Percentiles rank a stretch among this genome's conserved stretches.
These are phyloP conservation scores for Aptenodytes patagonicus DNA, from an alignment of 2,113 vertebrate species.

Conservation along the genomic window DNA sequence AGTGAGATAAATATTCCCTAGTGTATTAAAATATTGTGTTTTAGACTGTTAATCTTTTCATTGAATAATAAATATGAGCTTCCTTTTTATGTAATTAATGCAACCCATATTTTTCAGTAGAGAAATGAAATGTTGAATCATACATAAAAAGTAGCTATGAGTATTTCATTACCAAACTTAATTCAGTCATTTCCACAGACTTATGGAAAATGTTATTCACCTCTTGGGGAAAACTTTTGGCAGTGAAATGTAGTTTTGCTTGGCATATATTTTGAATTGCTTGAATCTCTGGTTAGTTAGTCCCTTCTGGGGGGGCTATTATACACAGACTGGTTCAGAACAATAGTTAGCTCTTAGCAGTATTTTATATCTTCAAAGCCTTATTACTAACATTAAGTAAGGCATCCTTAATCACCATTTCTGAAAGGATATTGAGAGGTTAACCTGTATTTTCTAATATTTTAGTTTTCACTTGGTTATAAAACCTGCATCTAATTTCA, in stretches of 20 bases:
- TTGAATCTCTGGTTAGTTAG: conserved; percentile 57
- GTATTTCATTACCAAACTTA: conserved; percentile 75
- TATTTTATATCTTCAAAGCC: background rate
- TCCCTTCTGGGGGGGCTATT: conserved; percentile 11
- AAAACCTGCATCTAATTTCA: background rate
- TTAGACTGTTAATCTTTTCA: conserved; percentile 67
- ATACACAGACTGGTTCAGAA: background rate
- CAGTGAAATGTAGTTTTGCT: conserved; percentile 66
- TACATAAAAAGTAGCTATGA: conserved; percentile 68
- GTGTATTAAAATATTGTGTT: conserved; percentile 64
- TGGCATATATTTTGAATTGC: conserved; percentile 61
- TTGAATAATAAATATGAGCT: conserved; percentile 71
- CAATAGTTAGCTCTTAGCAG: background rate
- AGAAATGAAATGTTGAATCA: conserved; percentile 71
- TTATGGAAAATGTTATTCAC: conserved; percentile 74
- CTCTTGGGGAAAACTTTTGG: conserved; percentile 71
- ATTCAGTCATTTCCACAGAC: conserved; percentile 69
- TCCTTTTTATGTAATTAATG: conserved; percentile 73
- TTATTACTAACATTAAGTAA: background rate
- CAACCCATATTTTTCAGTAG: conserved; percentile 66
- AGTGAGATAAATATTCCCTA: conserved; percentile 60
- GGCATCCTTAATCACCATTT: background rate
- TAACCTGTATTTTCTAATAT: conserved; percentile 36
- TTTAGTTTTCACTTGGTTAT: conserved; percentile 13
- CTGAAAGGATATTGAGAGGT: background rate